Evolutionary conservation across 2,113 vertebrate genomes (phyloP).

Genomic region (Rallus limicola): DNA sequence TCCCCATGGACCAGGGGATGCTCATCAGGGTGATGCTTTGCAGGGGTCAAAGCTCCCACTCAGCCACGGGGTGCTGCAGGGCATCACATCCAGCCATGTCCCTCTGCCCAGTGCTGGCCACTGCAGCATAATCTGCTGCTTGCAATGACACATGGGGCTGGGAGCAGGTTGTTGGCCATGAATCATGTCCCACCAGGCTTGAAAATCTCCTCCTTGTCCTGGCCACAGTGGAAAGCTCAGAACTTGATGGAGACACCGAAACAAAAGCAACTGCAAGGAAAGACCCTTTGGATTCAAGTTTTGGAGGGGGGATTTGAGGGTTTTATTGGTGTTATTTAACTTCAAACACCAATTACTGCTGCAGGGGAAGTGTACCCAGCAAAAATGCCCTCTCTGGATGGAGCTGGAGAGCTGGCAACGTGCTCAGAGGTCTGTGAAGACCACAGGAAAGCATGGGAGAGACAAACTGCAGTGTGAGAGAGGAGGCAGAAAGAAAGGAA

Average conservation of each 20-base stretch:
- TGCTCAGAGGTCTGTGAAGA: background rate
- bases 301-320: background rate
- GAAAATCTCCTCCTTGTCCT: background rate
- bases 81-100: fast-evolving
- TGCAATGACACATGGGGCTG: background rate
- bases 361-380: background rate
- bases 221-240: background rate
- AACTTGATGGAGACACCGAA: background rate
- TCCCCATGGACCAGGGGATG: background rate
- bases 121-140: fast-evolving
- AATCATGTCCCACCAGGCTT: background rate
- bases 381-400: background rate
- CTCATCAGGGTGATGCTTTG: background rate
- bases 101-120: fast-evolving
- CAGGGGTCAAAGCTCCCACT: background rate
- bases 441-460: background rate
- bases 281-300: background rate
- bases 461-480: fast-evolving
- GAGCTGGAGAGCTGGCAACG: background rate
- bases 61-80: fast-evolving
- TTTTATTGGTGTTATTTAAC: background rate
- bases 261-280: background rate
- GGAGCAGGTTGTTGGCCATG: fast-evolving
- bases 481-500: background rate
- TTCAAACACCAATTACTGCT: background rate